A percentile compares a stretch with the other conserved stretches of the same genome.
Evolutionary conservation across 2,113 vertebrate genomes (phyloP).

Genomic region (Nematolebias whitei): DNA sequence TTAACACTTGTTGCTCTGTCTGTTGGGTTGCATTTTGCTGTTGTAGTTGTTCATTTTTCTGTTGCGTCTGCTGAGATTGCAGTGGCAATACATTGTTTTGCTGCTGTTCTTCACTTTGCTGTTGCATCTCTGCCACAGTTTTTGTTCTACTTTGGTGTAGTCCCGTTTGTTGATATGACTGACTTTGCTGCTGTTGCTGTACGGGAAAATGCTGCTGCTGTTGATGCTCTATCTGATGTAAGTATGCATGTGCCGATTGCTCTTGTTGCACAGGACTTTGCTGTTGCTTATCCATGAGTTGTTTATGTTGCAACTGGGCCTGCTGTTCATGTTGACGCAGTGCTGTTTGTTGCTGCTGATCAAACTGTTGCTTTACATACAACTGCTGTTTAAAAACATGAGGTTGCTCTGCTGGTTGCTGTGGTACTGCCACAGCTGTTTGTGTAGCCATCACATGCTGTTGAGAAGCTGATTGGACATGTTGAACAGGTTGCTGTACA

Average conservation of each 20-base stretch:
- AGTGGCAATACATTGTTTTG: conserved; percentile 53
- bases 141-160: conserved; percentile 58
- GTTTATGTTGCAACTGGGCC: conserved; percentile 41
- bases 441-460: conserved; percentile 55
- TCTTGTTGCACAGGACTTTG: conserved; percentile 34
- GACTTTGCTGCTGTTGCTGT: conserved; percentile 56
- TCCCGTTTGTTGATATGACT: conserved; percentile 64
- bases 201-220: conserved; percentile 49
- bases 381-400: conserved; percentile 52
- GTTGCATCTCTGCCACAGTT: conserved; percentile 63
- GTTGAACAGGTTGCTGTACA: conserved; percentile 43
- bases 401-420: conserved; percentile 55
- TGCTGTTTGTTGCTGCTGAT: conserved; percentile 59
- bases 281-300: conserved; percentile 59
- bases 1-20: conserved; percentile 57
- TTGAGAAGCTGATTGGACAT: conserved; percentile 53
- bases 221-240: conserved; percentile 27
- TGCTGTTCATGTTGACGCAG: conserved; percentile 59
- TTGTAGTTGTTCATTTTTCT: conserved; percentile 57
- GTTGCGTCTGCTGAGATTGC: conserved; percentile 47
- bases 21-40: conserved; percentile 66
- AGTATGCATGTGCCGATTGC: no score
- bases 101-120: conserved; percentile 44
- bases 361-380: conserved; percentile 62
- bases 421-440: conserved; percentile 50